Conservation (phyloP, 2,888 invertebrate genomes). For the Minunthozetes semirufus region DNA sequence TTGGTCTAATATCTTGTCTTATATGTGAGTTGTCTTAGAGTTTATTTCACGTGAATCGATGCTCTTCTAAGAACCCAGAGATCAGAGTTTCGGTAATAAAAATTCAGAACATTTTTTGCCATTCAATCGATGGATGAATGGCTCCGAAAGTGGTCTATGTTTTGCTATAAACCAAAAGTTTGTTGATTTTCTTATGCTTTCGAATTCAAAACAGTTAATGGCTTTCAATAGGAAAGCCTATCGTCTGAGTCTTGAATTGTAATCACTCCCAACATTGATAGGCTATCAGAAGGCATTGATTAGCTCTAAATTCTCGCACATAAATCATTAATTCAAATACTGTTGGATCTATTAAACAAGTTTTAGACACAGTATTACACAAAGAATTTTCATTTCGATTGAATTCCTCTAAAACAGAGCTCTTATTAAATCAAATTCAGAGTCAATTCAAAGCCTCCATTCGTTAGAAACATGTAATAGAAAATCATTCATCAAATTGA, state of each 20-base stretch:
- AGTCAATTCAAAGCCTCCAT: not conserved
- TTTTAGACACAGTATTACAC: too few relatives aligned
- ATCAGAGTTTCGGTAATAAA: not conserved
- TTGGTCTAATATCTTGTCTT: not conserved
- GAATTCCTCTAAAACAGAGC: not conserved
- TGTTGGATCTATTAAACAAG: not conserved
- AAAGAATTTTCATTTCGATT: not conserved
- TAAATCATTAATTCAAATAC: constrained; percentile 12
- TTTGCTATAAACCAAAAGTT: not conserved
- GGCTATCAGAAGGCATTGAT: not conserved
- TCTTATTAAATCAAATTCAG: not conserved
- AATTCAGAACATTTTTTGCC: not conserved
- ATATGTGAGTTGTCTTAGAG: too few relatives aligned
- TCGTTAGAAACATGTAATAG: not conserved
- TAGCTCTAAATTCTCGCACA: not conserved
- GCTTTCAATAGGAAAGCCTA: not conserved
- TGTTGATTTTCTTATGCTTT: constrained; percentile 2
- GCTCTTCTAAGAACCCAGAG: not conserved
- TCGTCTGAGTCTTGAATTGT: not conserved
- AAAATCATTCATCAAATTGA: constrained; percentile 19
- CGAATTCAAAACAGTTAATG: constrained; percentile 18
- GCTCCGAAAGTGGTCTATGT: constrained; percentile 6
- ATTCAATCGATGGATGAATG: constrained; percentile 14
- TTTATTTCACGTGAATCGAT: constrained; percentile 10
- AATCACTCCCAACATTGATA: not conserved